Evolutionary conservation across 2,113 vertebrate genomes (phyloP), one percentile per base, ranked within the genome.

Genomic region (Paracyprichromis sp.): DNA sequence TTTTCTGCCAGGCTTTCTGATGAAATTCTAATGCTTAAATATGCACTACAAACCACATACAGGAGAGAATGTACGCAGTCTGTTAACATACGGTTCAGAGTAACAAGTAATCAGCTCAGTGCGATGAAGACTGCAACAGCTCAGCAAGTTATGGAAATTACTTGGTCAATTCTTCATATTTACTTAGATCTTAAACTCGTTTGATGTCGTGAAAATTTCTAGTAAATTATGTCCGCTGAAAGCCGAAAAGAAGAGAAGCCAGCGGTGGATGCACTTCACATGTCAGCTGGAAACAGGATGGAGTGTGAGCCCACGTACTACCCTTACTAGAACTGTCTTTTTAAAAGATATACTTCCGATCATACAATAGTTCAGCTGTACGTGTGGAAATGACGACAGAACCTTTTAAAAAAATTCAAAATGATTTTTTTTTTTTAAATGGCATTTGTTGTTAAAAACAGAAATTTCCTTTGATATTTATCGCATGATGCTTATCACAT

Each of bases 221-320:
- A 29, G 38, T 90, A 82, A 88, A 92, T 88, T 86, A 85, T 88
- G 81, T 80, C 47, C 2, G 66, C 34, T 50, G 80, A 82, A 73
- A 94, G 52, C 50, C 69, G 86, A 87, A 92, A 50, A 38, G 34
- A 76, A 73, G 11, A 24, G n/a, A 91, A 86, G 87, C 73, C 90
- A 88, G 91, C 87, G 56, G 88, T 89, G 90, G 88, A 92, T 93
- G 91, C 86, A 76, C 80, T 93, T 87, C 14, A 84, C 82, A 88
- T 90, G 93, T 90, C 90, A 93, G 53, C 87, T 85, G 52, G 76
- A 71, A 81, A 94, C 89, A 63, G 73, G 71, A 92, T 83, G 57
- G 80, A 92, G 38, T 31, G 43, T 73, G 78, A 92, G 89, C 53
- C 45, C 50, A 66, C 7, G 26, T 69, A 66, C 88, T 66, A 66